A percentile compares a stretch with the other conserved stretches of the same genome.
These are phyloP conservation scores for Lophotriccus pileatus DNA, from an alignment of 2,797 vertebrate genomes.

Conservation along the genomic window DNA sequence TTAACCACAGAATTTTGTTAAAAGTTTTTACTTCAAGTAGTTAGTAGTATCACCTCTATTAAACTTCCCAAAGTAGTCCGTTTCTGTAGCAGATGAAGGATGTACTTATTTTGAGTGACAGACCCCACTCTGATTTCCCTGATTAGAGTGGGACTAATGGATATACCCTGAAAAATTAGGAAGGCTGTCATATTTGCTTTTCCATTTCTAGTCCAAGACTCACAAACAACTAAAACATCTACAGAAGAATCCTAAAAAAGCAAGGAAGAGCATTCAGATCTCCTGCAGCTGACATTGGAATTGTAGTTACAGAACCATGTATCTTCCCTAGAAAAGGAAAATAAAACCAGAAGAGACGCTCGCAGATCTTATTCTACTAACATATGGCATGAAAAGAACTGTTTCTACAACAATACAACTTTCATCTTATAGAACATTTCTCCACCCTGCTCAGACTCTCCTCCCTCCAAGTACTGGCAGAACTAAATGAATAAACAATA, in stretches of 20 bases:
- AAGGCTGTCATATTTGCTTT: not conserved
- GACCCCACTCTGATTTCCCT: not conserved
- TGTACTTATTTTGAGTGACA: not conserved
- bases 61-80: not conserved
- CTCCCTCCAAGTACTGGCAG: not conserved
- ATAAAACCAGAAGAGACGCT: not conserved
- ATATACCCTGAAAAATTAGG: not conserved
- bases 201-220: not conserved
- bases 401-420: not conserved
- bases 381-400: not conserved
- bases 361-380: not conserved
- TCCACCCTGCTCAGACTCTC: not conserved
- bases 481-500: not conserved
- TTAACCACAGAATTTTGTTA: not conserved
- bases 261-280: not conserved
- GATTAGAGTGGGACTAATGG: not conserved
- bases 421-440: not conserved
- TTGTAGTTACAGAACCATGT: not conserved
- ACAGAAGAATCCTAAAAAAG: not conserved
- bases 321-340: not conserved
- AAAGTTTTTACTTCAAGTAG: not conserved
- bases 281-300: not conserved
- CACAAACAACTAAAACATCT: not conserved
- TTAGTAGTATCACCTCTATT: not conserved
- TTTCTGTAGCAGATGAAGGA: not conserved